phyloP scores from a whole-genome alignment of 2,888 invertebrate genomes.

The Resseliella maxima region DNA sequence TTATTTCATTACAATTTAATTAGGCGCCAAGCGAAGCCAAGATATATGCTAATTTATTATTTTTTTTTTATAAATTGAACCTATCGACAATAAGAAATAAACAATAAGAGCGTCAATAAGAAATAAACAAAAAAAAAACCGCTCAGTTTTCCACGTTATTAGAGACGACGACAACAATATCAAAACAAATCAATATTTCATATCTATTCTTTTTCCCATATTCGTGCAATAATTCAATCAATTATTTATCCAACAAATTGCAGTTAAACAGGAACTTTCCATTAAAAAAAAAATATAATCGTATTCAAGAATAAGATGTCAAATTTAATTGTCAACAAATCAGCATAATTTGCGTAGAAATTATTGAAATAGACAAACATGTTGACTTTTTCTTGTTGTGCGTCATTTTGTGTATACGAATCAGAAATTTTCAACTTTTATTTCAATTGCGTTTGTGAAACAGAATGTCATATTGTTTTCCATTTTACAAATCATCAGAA shows the following conservation, averaged over 20 bases:
- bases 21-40: not conserved
- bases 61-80: no score
- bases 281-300: not conserved
- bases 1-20: not conserved
- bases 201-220: no score
- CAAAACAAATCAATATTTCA: not conserved
- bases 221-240: not conserved
- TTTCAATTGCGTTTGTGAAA: no score
- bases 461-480: no score
- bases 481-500: no score
- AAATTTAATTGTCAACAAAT: not conserved
- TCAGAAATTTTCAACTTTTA: no score
- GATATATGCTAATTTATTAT: not conserved
- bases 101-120: no score
- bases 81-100: no score
- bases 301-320: not conserved
- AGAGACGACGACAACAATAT: not conserved
- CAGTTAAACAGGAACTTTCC: constrained; percentile 8
- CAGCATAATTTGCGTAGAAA: not conserved
- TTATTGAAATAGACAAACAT: not conserved
- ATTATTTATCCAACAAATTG: not conserved
- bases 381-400: not conserved
- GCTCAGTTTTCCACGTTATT: not conserved
- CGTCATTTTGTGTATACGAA: no score
- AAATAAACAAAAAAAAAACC: not conserved